phyloP scores from a whole-genome alignment of 2,113 vertebrate species.

The Sorex fumeus region DNA sequence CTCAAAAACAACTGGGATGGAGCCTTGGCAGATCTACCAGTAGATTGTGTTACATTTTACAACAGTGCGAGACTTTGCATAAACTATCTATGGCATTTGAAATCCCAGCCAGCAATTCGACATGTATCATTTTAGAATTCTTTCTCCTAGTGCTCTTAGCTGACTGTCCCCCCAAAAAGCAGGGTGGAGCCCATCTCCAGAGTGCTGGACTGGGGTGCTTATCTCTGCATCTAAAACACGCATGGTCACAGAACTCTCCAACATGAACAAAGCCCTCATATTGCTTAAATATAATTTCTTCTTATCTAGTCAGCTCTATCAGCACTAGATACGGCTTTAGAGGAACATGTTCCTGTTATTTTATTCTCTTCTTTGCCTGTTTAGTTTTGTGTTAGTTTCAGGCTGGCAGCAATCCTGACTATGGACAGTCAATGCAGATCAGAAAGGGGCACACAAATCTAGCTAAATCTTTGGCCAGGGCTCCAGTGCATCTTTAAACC shows the following conservation, averaged over 20 bases:
- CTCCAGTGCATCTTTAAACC: slow-evolving; percentile 53
- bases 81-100: slow-evolving; percentile 91
- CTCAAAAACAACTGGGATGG: slow-evolving; percentile 87
- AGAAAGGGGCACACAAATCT: slow-evolving; percentile 65
- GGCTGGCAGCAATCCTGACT: slow-evolving; percentile 67
- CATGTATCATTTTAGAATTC: slow-evolving; percentile 88
- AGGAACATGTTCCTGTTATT: slow-evolving; percentile 68
- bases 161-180: slow-evolving; percentile 81
- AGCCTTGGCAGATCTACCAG: slow-evolving; percentile 86
- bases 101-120: slow-evolving; percentile 89
- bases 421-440: slow-evolving; percentile 69
- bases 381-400: slow-evolving; percentile 71
- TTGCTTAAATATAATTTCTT: slow-evolving; percentile 84
- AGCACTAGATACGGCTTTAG: slow-evolving; percentile 78
- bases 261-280: slow-evolving; percentile 84
- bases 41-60: slow-evolving; percentile 90
- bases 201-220: slow-evolving; percentile 66
- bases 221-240: slow-evolving; percentile 87
- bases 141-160: slow-evolving; percentile 86
- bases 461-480: slow-evolving; percentile 66
- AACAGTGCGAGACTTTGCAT: slow-evolving; percentile 88
- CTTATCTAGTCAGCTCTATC: slow-evolving; percentile 79
- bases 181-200: slow-evolving; percentile 82
- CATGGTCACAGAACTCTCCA: slow-evolving; percentile 78
- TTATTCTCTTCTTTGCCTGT: slow-evolving; percentile 71